Conservation (phyloP, 23 tunicate species). For the Trididemnum miniatum region DNA sequence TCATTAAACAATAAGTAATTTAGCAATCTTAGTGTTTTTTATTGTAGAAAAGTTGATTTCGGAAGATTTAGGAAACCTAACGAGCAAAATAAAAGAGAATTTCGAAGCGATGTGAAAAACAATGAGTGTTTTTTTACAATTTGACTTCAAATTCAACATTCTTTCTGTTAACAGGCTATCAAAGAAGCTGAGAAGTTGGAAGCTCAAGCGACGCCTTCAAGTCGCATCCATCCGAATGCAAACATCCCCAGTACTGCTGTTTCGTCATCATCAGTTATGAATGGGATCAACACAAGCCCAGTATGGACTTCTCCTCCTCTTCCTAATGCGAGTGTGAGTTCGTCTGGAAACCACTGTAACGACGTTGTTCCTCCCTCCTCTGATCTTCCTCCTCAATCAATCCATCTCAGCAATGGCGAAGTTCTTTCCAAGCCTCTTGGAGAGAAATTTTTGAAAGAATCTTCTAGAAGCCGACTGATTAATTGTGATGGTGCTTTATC, state of each 20-base stretch:
- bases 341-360: constrained; percentile 16
- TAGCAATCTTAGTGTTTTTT: too few relatives aligned
- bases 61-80: too few relatives aligned
- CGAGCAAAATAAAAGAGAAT: too few relatives aligned
- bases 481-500: constrained; percentile 31
- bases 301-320: constrained; percentile 9
- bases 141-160: neutral
- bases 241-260: constrained; percentile 8
- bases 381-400: constrained; percentile 2
- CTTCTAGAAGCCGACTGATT: neutral
- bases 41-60: too few relatives aligned
- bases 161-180: constrained; percentile 6
- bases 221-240: neutral
- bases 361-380: neutral
- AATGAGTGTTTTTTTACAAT: too few relatives aligned
- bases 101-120: too few relatives aligned
- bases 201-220: neutral
- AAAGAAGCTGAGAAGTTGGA: constrained; percentile 7
- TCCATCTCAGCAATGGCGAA: constrained; percentile 25
- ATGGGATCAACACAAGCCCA: constrained; percentile 22
- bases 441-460: constrained; percentile 10
- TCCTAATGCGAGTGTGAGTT: constrained; percentile 10
- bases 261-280: constrained; percentile 11
- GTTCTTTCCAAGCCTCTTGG: neutral
- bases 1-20: too few relatives aligned